phyloP scores from a whole-genome alignment of 2,113 vertebrate genomes.

The Sinosuthora webbiana region DNA sequence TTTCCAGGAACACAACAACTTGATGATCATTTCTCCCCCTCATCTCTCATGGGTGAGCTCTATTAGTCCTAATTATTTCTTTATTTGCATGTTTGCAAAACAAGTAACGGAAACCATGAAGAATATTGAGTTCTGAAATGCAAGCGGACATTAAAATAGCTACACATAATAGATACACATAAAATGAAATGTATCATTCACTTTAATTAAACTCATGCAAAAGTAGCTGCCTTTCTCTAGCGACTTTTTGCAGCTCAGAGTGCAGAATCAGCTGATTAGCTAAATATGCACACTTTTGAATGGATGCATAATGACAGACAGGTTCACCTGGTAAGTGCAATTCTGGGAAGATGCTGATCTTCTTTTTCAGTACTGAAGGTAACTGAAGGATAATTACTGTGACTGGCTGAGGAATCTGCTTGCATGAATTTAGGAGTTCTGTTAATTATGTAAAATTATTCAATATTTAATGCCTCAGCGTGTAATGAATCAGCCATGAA shows the following conservation, averaged over 20 bases:
- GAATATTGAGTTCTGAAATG: neutral
- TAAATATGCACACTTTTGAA: neutral
- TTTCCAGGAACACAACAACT: neutral
- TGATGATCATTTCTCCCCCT: neutral
- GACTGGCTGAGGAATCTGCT: neutral
- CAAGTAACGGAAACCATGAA: neutral
- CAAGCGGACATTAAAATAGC: neutral
- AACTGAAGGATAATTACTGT: neutral
- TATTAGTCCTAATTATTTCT: neutral
- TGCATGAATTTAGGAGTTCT: slow-evolving; percentile 18
- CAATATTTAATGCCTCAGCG: slow-evolving; percentile 20
- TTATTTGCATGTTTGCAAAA: neutral
- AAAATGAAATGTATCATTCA: neutral
- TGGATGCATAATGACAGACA: neutral
- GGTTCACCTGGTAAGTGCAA: neutral
- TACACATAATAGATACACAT: neutral
- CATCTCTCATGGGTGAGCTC: neutral
- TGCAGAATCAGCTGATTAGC: neutral
- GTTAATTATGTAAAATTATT: slow-evolving; percentile 41
- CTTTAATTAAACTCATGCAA: neutral
- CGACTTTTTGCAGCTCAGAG: neutral
- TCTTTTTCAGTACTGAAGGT: neutral
- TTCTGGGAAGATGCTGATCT: neutral
- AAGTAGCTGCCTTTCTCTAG: neutral
- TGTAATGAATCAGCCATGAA: slow-evolving; percentile 24